These are phyloP conservation scores for Musca vetustissima DNA, from an alignment of 1,140 invertebrate genomes.

Conservation along the genomic window DNA sequence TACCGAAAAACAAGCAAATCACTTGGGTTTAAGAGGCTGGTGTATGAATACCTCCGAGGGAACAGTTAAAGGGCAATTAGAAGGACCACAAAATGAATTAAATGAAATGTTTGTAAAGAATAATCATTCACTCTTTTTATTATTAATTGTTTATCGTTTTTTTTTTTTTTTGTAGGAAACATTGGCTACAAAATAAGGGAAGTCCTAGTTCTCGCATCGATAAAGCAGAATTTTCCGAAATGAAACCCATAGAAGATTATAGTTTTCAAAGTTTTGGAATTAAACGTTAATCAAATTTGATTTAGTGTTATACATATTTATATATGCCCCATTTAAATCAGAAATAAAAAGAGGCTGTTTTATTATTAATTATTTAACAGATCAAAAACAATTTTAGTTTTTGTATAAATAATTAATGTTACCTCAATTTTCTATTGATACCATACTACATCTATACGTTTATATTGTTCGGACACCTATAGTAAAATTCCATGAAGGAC, in stretches of 20 bases:
- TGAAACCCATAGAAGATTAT: conserved; percentile 32
- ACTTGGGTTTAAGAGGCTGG: conserved; percentile 67
- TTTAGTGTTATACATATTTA: too few species aligned
- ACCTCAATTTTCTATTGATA: too few species aligned
- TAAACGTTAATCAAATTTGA: conserved; percentile 13
- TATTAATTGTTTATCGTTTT: too few species aligned
- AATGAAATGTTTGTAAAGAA: conserved; percentile 64
- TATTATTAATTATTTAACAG: too few species aligned
- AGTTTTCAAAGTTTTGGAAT: conserved; percentile 28
- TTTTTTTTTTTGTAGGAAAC: conserved; percentile 27
- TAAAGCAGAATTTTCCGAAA: conserved; percentile 60
- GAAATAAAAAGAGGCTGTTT: too few species aligned
- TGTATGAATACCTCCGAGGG: conserved; percentile 67
- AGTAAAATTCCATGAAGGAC: too few species aligned
- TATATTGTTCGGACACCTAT: too few species aligned
- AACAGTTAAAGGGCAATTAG: conserved; percentile 67
- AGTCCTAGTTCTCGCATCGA: conserved; percentile 66
- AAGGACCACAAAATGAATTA: conserved; percentile 63
- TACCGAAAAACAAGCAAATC: conserved; percentile 51
- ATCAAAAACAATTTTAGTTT: too few species aligned
- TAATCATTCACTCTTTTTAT: not conserved
- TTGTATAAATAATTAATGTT: too few species aligned
- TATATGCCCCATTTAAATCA: too few species aligned
- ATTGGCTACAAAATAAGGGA: conserved; percentile 59
- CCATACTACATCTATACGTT: too few species aligned